A percentile compares a stretch with the other conserved stretches of the same genome.
These are phyloP conservation scores for Synanthedon andrenaeformis DNA, from an alignment of 2,888 invertebrate genomes.

Conservation along the genomic window DNA sequence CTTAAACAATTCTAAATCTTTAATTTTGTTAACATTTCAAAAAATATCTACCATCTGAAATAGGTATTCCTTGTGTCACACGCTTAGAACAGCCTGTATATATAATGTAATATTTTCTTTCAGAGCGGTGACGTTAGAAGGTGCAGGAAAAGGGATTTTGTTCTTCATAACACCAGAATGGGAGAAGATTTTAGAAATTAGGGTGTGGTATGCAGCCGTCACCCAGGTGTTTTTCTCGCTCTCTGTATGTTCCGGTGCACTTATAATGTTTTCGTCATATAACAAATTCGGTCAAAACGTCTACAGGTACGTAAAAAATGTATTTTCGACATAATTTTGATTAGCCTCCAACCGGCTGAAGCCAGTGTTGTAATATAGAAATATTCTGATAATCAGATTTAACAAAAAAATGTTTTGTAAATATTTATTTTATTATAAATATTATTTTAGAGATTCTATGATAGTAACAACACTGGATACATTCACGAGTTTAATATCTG, in stretches of 20 bases:
- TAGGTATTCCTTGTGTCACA: no score
- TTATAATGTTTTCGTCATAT: constrained; percentile 84
- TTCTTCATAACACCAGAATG: constrained; percentile 86
- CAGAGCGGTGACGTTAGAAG: constrained; percentile 75
- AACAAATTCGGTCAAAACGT: constrained; percentile 79
- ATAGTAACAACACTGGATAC: constrained; percentile 86
- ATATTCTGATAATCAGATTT: no score
- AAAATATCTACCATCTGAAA: no score
- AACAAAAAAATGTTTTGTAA: neutral
- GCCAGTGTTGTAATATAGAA: neutral
- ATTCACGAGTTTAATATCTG: constrained; percentile 83
- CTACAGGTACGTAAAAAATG: constrained; percentile 64
- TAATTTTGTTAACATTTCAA: no score
- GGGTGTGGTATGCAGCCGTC: constrained; percentile 85
- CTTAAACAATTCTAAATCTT: no score
- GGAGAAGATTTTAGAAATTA: constrained; percentile 74
- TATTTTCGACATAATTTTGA: neutral
- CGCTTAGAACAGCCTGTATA: no score
- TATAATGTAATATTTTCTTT: neutral
- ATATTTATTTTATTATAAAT: no score
- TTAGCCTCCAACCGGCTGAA: neutral
- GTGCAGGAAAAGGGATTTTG: constrained; percentile 78
- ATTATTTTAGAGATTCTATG: constrained; percentile 75
- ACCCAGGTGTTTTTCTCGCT: constrained; percentile 85
- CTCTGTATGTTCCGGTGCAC: constrained; percentile 80